phyloP scores from a whole-genome alignment of 1,140 invertebrate species.

The Apis cerana region DNA sequence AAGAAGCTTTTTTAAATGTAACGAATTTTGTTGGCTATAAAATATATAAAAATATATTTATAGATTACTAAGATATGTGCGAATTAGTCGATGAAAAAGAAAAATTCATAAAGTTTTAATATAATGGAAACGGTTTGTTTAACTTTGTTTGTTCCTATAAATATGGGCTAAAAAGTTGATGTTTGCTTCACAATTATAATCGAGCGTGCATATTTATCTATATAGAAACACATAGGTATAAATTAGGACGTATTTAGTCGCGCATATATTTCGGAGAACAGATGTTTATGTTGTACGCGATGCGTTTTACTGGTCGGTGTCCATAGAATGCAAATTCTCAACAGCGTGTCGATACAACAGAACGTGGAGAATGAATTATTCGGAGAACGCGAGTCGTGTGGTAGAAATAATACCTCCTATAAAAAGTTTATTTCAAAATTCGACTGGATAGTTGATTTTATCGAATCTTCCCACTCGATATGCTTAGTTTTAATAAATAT shows the following conservation, averaged over 20 bases:
- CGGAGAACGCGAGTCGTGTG: conserved; percentile 20
- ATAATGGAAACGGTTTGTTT: too few species aligned
- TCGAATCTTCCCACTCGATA: background rate
- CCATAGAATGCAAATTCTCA: conserved; percentile 27
- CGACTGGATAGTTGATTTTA: background rate
- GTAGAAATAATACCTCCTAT: background rate
- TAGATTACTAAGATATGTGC: too few species aligned
- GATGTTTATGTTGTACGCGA: conserved; percentile 10
- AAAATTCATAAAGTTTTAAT: too few species aligned
- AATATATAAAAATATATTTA: too few species aligned
- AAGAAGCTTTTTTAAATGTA: too few species aligned
- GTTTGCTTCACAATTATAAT: too few species aligned
- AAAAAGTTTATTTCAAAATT: conserved; percentile 3
- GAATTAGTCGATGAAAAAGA: too few species aligned
- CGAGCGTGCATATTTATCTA: too few species aligned
- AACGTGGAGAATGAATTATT: conserved; percentile 46
- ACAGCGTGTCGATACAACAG: conserved; percentile 42
- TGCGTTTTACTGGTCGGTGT: conserved; percentile 37
- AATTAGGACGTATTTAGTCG: background rate
- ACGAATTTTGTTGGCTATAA: too few species aligned
- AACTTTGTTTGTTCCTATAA: too few species aligned
- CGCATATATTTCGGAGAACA: conserved; percentile 35
- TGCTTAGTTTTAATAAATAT: conserved; percentile 3
- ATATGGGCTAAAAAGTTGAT: too few species aligned
- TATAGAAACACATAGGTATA: background rate